These are phyloP conservation scores for Tetrax tetrax DNA, from an alignment of 2,113 vertebrate genomes.

Conservation along the genomic window DNA sequence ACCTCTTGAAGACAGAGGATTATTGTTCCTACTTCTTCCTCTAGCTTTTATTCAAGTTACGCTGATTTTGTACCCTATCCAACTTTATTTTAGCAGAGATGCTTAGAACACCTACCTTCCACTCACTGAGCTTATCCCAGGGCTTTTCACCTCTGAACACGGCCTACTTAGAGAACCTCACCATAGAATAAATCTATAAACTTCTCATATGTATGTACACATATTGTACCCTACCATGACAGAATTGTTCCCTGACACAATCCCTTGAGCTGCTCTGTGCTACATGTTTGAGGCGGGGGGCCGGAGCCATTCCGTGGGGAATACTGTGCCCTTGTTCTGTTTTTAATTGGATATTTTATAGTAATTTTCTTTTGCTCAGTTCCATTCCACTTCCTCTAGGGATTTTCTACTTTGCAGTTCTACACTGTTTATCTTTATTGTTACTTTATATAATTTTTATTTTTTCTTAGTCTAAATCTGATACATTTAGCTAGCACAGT, in stretches of 20 bases:
- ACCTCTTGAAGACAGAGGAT: background rate
- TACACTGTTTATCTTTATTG: background rate
- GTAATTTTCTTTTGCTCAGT: rapidly evolving
- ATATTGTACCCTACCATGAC: too few species aligned
- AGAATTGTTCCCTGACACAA: background rate
- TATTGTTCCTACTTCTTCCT: background rate
- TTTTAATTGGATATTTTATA: background rate
- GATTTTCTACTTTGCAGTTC: background rate
- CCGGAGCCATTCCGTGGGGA: background rate
- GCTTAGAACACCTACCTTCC: background rate
- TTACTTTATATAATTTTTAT: background rate
- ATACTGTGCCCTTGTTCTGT: background rate
- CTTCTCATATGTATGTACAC: rapidly evolving
- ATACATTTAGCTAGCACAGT: background rate
- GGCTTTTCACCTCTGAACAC: background rate
- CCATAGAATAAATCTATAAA: background rate
- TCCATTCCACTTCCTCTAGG: background rate
- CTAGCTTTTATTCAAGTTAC: background rate
- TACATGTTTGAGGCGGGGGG: background rate
- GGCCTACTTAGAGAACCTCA: background rate
- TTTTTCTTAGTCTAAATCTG: background rate
- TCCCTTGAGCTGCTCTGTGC: background rate
- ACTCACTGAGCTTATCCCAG: background rate
- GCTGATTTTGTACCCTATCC: background rate
- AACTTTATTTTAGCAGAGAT: background rate